Percentiles rank a stretch among this genome's conserved stretches.
Evolutionary conservation across 2,113 vertebrate genomes (phyloP).

Genomic region (Elachura formosa): DNA sequence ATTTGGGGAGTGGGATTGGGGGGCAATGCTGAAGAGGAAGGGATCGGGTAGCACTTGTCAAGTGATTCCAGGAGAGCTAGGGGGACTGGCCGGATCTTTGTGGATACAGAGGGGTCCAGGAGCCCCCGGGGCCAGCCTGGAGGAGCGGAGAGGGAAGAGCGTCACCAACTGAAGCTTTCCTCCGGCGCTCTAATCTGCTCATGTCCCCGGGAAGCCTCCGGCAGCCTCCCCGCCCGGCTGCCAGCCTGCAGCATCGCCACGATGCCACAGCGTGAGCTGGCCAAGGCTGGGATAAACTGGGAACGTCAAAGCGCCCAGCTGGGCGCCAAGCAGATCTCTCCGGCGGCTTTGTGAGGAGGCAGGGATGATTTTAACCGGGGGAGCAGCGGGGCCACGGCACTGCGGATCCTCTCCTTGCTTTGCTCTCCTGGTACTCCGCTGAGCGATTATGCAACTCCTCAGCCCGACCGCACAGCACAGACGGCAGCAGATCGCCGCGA

Average conservation of each 20-base stretch:
- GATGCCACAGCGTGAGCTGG: background rate
- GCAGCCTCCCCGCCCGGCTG: background rate
- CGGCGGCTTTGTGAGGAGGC: fast-evolving
- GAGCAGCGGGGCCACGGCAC: background rate
- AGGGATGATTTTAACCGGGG: no score
- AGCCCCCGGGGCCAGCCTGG: background rate
- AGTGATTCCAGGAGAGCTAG: background rate
- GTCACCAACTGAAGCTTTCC: background rate
- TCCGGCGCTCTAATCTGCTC: background rate
- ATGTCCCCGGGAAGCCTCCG: background rate
- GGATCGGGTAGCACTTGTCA: background rate
- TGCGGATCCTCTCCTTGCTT: background rate
- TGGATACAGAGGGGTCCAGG: background rate
- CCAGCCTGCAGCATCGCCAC: background rate
- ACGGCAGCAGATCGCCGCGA: background rate
- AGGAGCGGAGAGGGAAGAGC: background rate
- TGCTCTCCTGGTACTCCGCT: background rate
- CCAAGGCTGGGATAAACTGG: fast-evolving
- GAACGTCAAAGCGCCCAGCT: fast-evolving
- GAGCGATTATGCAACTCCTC: slow-evolving; percentile 44
- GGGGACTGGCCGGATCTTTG: fast-evolving
- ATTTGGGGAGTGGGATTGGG: background rate
- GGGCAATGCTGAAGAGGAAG: background rate
- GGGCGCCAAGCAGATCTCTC: fast-evolving
- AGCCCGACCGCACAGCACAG: background rate